Conservation (phyloP, 1,140 invertebrate species). For the Leptoteleia sp. region DNA sequence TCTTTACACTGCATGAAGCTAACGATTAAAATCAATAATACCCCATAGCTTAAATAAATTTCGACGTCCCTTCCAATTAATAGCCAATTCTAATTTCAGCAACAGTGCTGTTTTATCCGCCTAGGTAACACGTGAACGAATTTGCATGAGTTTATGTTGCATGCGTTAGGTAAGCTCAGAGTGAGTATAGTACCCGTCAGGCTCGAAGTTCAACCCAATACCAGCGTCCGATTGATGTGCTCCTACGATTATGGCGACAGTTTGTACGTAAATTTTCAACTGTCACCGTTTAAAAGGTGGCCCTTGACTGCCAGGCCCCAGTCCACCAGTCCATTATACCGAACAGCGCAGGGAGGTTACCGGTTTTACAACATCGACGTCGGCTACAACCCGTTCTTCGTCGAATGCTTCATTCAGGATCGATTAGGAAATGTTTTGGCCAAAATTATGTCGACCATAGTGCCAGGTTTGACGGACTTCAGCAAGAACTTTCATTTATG, state of each 20-base stretch:
- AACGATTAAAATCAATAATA: slow-evolving; percentile 5
- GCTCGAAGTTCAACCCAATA: slow-evolving; percentile 73
- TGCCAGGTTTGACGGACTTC: slow-evolving; percentile 75
- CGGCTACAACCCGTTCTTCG: slow-evolving; percentile 64
- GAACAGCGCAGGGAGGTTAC: slow-evolving; percentile 55
- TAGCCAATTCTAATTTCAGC: slow-evolving; percentile 21
- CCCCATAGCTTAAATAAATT: not conserved
- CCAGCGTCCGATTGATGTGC: slow-evolving; percentile 79
- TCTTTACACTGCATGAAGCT: slow-evolving; percentile 1
- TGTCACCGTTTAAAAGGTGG: slow-evolving; percentile 62
- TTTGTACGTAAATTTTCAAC: slow-evolving; percentile 79
- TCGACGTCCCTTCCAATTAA: slow-evolving; percentile 3
- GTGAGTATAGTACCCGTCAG: slow-evolving; percentile 81
- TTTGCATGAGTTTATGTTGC: slow-evolving; percentile 67
- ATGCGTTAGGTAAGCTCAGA: slow-evolving; percentile 78
- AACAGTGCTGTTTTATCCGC: slow-evolving; percentile 11
- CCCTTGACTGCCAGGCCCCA: slow-evolving; percentile 26
- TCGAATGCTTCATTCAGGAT: slow-evolving; percentile 72
- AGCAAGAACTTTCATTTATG: slow-evolving; percentile 60
- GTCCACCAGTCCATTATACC: slow-evolving; percentile 38
- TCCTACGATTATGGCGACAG: slow-evolving; percentile 78
- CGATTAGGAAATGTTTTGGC: slow-evolving; percentile 66
- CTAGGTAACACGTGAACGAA: slow-evolving; percentile 11
- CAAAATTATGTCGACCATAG: slow-evolving; percentile 71
- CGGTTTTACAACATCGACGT: slow-evolving; percentile 68